These are phyloP conservation scores for Pithys albifrons DNA, from an alignment of 2,113 vertebrate genomes.

Conservation along the genomic window DNA sequence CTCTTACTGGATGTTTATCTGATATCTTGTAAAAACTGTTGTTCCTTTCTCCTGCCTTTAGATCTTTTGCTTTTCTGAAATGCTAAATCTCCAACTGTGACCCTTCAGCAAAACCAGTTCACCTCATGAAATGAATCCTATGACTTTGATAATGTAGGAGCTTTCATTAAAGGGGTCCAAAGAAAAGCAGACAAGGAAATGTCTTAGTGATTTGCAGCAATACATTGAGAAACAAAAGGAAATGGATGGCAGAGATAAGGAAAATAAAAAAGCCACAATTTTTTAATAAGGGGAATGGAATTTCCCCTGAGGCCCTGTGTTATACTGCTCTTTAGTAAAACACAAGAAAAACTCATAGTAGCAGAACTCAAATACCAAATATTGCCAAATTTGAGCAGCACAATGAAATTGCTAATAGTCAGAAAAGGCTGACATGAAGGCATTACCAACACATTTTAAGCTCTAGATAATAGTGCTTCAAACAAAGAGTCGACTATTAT, in stretches of 20 bases:
- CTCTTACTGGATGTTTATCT: conserved; percentile 61
- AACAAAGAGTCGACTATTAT: background rate
- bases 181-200: conserved; percentile 63
- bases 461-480: background rate
- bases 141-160: conserved; percentile 58
- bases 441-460: background rate
- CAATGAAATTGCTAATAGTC: background rate
- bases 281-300: conserved; percentile 56
- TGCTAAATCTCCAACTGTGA: conserved; percentile 60
- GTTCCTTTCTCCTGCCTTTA: conserved; percentile 58
- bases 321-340: conserved; percentile 17
- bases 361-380: conserved; percentile 10
- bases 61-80: conserved; percentile 63
- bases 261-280: conserved; percentile 56
- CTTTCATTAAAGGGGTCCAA: conserved; percentile 57
- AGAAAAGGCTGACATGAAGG: background rate
- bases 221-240: conserved; percentile 56
- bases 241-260: conserved; percentile 62
- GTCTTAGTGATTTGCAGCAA: conserved; percentile 58
- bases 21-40: conserved; percentile 71
- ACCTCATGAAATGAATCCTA: conserved; percentile 50
- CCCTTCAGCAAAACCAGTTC: conserved; percentile 52
- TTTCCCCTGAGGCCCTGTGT: background rate
- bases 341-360: background rate
- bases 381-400: background rate